Base-by-base conservation (phyloP, 2,888 invertebrate genomes). In the Epirrhoe alternata region DNA sequence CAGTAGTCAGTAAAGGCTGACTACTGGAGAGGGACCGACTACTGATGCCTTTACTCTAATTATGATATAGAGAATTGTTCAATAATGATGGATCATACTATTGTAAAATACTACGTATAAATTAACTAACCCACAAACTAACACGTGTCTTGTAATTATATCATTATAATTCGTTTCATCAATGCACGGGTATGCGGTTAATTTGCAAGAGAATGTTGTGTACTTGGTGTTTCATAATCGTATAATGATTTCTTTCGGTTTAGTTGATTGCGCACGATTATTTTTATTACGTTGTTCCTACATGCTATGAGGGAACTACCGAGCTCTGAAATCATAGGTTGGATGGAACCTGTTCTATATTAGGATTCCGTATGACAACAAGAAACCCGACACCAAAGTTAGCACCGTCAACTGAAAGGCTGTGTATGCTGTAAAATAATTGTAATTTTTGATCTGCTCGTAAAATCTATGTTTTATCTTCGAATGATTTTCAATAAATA, bases 141-240 rank as follows among this genome's bases (percentile, higher is more conserved):
- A 47, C 47, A 47, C 47, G 47, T 47, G 47, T 16, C 6, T 6
- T 7, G 14, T 16, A 14, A 14, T 14, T 45, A 16, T 16, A 47
- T 16, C 16, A 14, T 6, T 47, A 47, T 47, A 16, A 51, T 51
- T 30, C n/a, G 51, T 51, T 51, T 24, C 51, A 30, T 30, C 10
- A 51, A 30, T 51, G 51, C 24, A 51, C 51, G 30, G 24, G 51
- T 24, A 30, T 51, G 51, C 51, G 30, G 17, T 24, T 51, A 51
- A 51, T 51, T 51, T 10, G 17, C 38, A 33, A 35, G 54, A 38
- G 54, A 10, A 17, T 51, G 16, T 38, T 10, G 10, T 8, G 10
- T 54, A 24, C 24, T 3, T 24, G 3, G 1, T 24, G 54, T 54
- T 54, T 54, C 54, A 54, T 54, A 54, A 54, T 38, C 54, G 51